A percentile compares a stretch with the other conserved stretches of the same genome.
phyloP scores from a whole-genome alignment of 2,888 invertebrate genomes.

The Diarsia dahlii region DNA sequence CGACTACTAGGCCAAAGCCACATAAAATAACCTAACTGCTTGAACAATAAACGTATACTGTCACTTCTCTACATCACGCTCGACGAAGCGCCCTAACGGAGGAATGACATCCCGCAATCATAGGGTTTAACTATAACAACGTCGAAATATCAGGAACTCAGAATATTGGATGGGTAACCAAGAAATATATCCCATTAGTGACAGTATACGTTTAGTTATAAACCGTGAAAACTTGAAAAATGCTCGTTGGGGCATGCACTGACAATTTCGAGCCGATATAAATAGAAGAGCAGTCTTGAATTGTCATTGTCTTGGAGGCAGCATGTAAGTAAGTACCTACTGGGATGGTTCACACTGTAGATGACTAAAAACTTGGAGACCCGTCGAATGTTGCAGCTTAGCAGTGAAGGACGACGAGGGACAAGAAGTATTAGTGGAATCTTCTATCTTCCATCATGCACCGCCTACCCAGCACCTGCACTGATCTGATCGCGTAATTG shows the following conservation, averaged over 20 bases:
- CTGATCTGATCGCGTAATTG: too few relatives aligned
- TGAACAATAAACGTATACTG: neutral
- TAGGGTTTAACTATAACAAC: too few relatives aligned
- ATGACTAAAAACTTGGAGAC: neutral
- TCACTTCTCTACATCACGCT: too few relatives aligned
- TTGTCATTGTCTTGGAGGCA: neutral
- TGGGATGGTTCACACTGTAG: neutral
- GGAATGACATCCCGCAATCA: too few relatives aligned
- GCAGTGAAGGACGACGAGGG: neutral
- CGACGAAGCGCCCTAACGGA: too few relatives aligned
- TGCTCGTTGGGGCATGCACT: too few relatives aligned
- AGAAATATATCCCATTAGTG: too few relatives aligned
- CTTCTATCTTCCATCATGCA: neutral
- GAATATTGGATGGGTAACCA: too few relatives aligned
- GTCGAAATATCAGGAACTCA: too few relatives aligned
- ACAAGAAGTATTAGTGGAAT: neutral
- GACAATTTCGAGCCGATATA: neutral
- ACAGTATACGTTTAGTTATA: too few relatives aligned
- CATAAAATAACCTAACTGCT: neutral
- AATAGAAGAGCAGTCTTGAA: neutral
- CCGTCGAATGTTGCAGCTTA: neutral
- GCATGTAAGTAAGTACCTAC: neutral
- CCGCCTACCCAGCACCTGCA: too few relatives aligned
- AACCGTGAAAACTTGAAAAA: neutral
- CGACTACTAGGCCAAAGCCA: neutral